These are phyloP conservation scores for Acanthosepion pharaonis DNA, from an alignment of 2,888 invertebrate species.

Conservation along the genomic window DNA sequence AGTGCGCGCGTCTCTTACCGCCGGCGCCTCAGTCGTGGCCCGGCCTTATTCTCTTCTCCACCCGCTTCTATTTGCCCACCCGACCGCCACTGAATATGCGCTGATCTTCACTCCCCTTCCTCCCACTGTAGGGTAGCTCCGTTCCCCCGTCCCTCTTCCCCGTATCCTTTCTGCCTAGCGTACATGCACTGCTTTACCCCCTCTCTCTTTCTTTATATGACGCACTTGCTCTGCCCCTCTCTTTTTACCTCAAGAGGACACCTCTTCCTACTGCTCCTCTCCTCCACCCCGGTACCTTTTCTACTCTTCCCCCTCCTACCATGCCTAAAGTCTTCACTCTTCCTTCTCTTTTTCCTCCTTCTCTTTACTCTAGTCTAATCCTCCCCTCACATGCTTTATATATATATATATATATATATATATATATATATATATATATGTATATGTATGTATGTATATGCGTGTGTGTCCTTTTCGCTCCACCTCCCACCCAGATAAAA, in stretches of 20 bases:
- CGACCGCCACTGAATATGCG: background rate
- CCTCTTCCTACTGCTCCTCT: background rate
- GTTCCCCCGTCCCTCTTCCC: background rate
- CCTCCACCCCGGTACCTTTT: background rate
- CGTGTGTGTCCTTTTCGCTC: background rate
- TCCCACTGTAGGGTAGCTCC: background rate
- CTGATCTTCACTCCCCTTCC: background rate
- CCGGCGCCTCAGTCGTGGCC: conserved; percentile 33
- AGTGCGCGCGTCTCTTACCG: background rate
- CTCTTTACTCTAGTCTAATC: background rate
- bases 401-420: background rate
- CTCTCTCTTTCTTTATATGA: conserved; percentile 12
- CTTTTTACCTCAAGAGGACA: conserved; percentile 22
- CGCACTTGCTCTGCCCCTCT: background rate
- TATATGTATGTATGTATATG: background rate
- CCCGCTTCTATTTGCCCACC: background rate
- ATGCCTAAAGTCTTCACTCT: background rate
- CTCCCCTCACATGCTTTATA: background rate
- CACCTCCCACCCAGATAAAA: background rate
- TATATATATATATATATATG: background rate
- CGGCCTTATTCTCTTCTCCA: background rate
- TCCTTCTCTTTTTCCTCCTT: background rate
- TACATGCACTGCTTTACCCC: conserved; percentile 33
- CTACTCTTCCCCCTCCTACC: background rate
- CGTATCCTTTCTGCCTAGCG: background rate